Evolutionary conservation across 2,888 invertebrate genomes (phyloP).

Genomic region (Sisyra terminalis): DNA sequence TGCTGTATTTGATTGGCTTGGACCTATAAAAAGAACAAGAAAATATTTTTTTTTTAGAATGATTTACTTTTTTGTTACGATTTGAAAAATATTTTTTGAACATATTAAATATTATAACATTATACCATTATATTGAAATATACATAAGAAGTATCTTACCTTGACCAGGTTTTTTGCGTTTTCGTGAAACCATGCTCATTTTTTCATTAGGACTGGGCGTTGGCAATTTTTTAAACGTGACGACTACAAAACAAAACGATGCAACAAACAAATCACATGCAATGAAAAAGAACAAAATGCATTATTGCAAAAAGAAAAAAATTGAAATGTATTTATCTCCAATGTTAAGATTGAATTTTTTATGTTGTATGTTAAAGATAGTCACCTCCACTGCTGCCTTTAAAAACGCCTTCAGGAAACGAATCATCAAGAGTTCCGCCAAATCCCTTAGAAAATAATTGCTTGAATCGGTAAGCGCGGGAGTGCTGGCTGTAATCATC

Average conservation of each 20-base stretch:
- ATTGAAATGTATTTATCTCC: too few species aligned
- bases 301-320: too few species aligned
- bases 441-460: slow-evolving; percentile 17
- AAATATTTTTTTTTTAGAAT: not conserved
- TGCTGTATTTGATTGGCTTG: slow-evolving; percentile 32
- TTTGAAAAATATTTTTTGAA: not conserved
- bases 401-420: slow-evolving; percentile 8
- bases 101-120: not conserved
- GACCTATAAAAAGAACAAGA: slow-evolving; percentile 22
- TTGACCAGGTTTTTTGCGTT: slow-evolving; percentile 59
- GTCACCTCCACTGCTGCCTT: slow-evolving; percentile 9
- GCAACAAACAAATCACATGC: slow-evolving; percentile 21
- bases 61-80: not conserved
- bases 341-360: not conserved
- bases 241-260: slow-evolving; percentile 55
- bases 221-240: slow-evolving; percentile 62
- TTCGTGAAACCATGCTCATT: slow-evolving; percentile 32
- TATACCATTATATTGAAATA: not conserved
- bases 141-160: slow-evolving; percentile 27
- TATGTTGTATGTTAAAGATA: not conserved
- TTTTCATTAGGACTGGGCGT: slow-evolving; percentile 18
- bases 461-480: slow-evolving; percentile 17
- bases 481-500: slow-evolving; percentile 15
- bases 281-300: not conserved
- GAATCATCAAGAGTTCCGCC: slow-evolving; percentile 7